Percentiles rank a stretch among this genome's conserved stretches.
Evolutionary conservation across 1,140 invertebrate genomes (phyloP).

Genomic region (Chrysopa pallens): DNA sequence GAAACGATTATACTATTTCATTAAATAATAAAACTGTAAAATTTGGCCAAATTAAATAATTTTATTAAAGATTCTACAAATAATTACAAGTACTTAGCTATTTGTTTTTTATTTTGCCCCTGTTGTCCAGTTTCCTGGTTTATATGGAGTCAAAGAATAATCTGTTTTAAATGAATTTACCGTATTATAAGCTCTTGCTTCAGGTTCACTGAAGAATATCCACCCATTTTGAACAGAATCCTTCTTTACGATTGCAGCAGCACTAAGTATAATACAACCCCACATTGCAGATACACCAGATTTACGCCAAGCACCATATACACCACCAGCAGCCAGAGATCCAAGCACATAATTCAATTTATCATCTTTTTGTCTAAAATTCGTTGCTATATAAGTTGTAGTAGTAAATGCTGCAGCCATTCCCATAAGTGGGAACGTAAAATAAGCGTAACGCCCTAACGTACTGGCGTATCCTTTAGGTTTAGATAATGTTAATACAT

Average conservation of each 20-base stretch:
- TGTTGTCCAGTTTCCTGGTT: conserved; percentile 14
- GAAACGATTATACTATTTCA: neutral
- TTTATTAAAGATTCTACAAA: neutral
- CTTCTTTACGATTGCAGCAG: conserved; percentile 36
- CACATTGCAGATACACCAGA: conserved; percentile 16
- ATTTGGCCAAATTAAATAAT: neutral
- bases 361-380: conserved; percentile 45
- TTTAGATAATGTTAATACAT: conserved; percentile 36
- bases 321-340: conserved; percentile 31
- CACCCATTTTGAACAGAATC: conserved; percentile 28
- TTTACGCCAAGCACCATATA: conserved; percentile 34
- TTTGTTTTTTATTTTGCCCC: conserved; percentile 4
- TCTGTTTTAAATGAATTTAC: conserved; percentile 14
- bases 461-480: conserved; percentile 29
- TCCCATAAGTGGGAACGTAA: conserved; percentile 35
- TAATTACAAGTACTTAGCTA: neutral
- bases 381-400: conserved; percentile 33
- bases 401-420: conserved; percentile 43
- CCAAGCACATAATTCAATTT: conserved; percentile 36
- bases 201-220: conserved; percentile 27
- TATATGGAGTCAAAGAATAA: conserved; percentile 20
- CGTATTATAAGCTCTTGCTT: conserved; percentile 1
- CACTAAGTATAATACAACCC: conserved; percentile 19
- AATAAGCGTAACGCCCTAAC: conserved; percentile 29
- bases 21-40: neutral